Conservation (phyloP, 2,888 invertebrate genomes). For the Melipona bicolor region DNA sequence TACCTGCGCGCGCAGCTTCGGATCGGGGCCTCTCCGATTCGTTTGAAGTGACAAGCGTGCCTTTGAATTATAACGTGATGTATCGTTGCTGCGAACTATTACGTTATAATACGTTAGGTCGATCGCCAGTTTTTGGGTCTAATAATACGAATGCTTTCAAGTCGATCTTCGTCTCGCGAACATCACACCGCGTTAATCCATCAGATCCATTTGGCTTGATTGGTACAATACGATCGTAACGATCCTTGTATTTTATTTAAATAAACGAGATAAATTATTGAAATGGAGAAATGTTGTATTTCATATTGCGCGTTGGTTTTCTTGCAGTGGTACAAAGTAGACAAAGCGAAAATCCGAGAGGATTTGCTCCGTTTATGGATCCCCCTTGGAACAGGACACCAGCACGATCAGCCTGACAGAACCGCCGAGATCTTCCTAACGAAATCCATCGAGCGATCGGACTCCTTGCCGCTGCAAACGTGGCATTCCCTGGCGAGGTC, state of each 20-base stretch:
- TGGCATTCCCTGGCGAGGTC: conserved; percentile 95
- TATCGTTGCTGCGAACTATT: background rate
- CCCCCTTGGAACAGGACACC: conserved; percentile 86
- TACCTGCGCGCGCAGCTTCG: too few relatives aligned
- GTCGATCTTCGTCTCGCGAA: too few relatives aligned
- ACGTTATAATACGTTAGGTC: background rate
- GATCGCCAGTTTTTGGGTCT: too few relatives aligned
- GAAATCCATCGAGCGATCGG: conserved; percentile 91
- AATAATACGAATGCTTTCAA: too few relatives aligned
- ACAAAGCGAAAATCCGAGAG: conserved; percentile 85
- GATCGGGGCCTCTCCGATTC: background rate
- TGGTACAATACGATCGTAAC: too few relatives aligned
- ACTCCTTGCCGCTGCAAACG: conserved; percentile 94
- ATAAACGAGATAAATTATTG: too few relatives aligned
- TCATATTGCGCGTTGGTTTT: background rate
- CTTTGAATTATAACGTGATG: background rate
- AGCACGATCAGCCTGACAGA: conserved; percentile 85
- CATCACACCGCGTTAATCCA: too few relatives aligned
- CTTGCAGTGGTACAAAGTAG: conserved; percentile 90
- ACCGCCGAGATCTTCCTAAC: conserved; percentile 91
- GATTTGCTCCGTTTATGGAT: conserved; percentile 87
- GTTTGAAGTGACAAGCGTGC: background rate
- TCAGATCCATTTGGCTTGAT: too few relatives aligned
- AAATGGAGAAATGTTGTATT: too few relatives aligned
- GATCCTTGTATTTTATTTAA: too few relatives aligned